Evolutionary conservation across 1,140 invertebrate genomes (phyloP), one percentile per base, ranked within the genome.

Genomic region (Macrobrachium rosenbergii): DNA sequence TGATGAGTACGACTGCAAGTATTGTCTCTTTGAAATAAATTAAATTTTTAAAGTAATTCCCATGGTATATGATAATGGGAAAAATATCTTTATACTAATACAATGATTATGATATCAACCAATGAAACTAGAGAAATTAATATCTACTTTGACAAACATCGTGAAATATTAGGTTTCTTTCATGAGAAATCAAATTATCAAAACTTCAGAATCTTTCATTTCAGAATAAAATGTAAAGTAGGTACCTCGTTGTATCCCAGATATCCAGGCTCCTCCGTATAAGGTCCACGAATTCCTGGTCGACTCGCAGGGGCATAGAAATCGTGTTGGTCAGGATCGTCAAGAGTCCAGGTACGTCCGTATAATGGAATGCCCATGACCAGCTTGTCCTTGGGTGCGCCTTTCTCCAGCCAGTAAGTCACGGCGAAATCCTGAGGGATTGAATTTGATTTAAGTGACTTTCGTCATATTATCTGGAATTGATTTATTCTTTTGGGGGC

Each of bases 221-320:
- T 52, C 7, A 52, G 7, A 52, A 52, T 17, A 19, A 43, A 67
- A 16, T 14, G 19, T 17, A 37, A 17, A 16, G 43, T 63, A n/a
- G 37, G 21, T 92, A 96, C 95, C 93, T 98, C 96, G 91, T 97
- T 97, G 91, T 96, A 98, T 0, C 96, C 93, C 37, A 97, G 93
- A 90, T 97, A 95, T 69, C 97, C 97, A 90, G 94, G 92, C 5
- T 96, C 94, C 83, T 95, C 93, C 0, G 97, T 97, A 89, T 94
- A 96, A 72, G 95, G 94, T 16, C 96, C 96, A 11, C 95, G 94
- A 91, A 92, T 92, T 1, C 94, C 94, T 6, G 92, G 91, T 3
- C 94, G 94, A 62, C 92, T 92, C 11, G 94, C 93, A 5, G 94
- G 93, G 0, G 93, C 93, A 87, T 94, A 94, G 0, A 95, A 90